Base-by-base conservation (phyloP, 2,113 vertebrate genomes). In the Mellivora capensis region DNA sequence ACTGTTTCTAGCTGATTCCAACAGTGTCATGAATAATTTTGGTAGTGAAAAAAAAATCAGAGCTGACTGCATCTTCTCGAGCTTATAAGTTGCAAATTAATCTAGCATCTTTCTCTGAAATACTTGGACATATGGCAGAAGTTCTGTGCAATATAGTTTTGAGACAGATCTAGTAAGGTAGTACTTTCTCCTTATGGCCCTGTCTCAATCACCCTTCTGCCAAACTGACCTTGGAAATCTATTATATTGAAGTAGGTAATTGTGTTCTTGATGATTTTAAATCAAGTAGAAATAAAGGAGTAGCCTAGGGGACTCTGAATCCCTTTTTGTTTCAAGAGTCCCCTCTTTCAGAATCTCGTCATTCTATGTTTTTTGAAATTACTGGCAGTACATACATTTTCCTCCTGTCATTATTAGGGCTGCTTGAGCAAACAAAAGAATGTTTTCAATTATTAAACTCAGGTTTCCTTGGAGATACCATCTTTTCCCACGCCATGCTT, bases 391-490 rank as follows among this genome's bases (percentile, higher is more conserved):
- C 23, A 17, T 29, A 62, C 12, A 72, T 97, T 96, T 83, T 94
- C 89, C 91, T 84, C 20, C 39, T 95, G 59, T 97, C 69, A 76
- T 67, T 81, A 84, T 91, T 89, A 91, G 85, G 74, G 39, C 18
- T 2, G 23, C 80, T 62, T 93, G 85, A 79, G 25, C 62, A 96
- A 76, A 92, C 88, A 97, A 94, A 95, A 96, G 79, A 91, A 95
- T 97, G 52, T 83, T 96, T 97, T 96, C 81, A 81, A 71, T 97
- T 54, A 84, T 96, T 25, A 93, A 59, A 95, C 71, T 82, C 11
- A 14, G 79, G 90, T 98, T 97, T 93, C 96, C 92, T 88, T 97
- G 85, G 94, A 91, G 96, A 94, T 61, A 77, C 0, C 49, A 6
- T 96, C 77, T 97, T 93, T 97, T 95, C 96, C 92, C 96, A 93